Conservation (phyloP, 2,797 vertebrate genomes). For the Pipistrellus pipistrellus region DNA sequence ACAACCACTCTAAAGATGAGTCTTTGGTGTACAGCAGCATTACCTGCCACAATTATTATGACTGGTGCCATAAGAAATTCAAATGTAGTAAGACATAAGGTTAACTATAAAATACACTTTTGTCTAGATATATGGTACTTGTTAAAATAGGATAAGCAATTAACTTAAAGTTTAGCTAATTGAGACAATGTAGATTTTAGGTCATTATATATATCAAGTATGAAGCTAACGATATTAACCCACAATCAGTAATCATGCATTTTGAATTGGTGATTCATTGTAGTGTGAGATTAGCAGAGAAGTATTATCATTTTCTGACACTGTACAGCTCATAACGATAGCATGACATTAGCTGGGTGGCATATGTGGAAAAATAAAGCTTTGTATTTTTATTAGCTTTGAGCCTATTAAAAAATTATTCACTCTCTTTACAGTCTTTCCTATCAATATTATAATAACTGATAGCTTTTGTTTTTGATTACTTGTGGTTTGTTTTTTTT, state of each 20-base stretch:
- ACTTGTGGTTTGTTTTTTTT: background rate
- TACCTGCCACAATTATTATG: background rate
- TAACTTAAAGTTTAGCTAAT: background rate
- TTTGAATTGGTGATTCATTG: background rate
- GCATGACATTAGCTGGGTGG: background rate
- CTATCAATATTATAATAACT: background rate
- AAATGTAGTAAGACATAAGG: background rate
- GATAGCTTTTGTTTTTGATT: background rate
- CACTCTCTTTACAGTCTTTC: background rate
- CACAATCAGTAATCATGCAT: background rate
- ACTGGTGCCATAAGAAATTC: background rate
- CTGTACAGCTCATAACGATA: background rate
- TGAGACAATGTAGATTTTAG: slow-evolving; percentile 32
- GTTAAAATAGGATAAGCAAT: background rate
- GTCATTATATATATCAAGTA: background rate
- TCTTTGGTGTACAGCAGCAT: background rate
- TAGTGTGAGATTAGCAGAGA: background rate
- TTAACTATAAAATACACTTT: background rate
- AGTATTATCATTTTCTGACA: background rate
- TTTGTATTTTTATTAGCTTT: background rate
- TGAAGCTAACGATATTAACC: background rate
- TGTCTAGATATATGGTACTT: background rate
- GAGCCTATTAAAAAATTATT: background rate
- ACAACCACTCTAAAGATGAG: background rate
- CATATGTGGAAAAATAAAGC: background rate